Conservation (phyloP, 2,113 vertebrate species). For the Fregata magnificens region DNA sequence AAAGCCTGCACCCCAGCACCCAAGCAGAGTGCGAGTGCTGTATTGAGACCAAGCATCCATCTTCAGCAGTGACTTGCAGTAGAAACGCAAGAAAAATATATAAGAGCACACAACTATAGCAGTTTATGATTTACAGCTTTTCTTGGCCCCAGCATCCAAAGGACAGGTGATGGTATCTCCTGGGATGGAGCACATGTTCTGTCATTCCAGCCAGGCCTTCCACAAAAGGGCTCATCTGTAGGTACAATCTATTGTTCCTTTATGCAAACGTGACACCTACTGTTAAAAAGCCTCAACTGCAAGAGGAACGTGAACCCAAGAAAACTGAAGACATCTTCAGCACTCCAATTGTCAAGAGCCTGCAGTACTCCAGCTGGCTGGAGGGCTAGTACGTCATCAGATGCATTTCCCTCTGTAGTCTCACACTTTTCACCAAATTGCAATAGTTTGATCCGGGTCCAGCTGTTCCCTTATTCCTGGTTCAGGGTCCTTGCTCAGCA, state of each 20-base stretch:
- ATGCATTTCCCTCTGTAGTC: not conserved
- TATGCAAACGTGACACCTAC: constrained; percentile 48
- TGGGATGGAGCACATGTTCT: rapidly evolving
- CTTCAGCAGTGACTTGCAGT: rapidly evolving
- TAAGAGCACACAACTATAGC: rapidly evolving
- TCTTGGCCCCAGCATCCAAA: not conserved
- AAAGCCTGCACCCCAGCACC: not conserved
- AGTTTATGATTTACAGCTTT: not conserved
- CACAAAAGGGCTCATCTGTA: not conserved
- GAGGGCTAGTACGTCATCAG: not conserved
- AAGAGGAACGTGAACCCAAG: not conserved
- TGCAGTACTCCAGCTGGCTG: no score
- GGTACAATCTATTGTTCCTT: not conserved
- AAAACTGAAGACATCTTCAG: no score
- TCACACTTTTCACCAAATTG: rapidly evolving
- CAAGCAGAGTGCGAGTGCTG: rapidly evolving
- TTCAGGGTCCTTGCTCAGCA: not conserved
- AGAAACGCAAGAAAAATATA: rapidly evolving
- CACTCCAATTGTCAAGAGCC: rapidly evolving
- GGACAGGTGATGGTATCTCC: not conserved
- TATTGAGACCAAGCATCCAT: not conserved
- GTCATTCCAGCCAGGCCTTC: not conserved
- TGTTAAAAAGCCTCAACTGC: constrained; percentile 12
- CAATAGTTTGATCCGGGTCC: not conserved
- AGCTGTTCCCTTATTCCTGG: not conserved